Base-by-base conservation (phyloP, 2,113 vertebrate genomes). In the Macroglossus sobrinus region DNA sequence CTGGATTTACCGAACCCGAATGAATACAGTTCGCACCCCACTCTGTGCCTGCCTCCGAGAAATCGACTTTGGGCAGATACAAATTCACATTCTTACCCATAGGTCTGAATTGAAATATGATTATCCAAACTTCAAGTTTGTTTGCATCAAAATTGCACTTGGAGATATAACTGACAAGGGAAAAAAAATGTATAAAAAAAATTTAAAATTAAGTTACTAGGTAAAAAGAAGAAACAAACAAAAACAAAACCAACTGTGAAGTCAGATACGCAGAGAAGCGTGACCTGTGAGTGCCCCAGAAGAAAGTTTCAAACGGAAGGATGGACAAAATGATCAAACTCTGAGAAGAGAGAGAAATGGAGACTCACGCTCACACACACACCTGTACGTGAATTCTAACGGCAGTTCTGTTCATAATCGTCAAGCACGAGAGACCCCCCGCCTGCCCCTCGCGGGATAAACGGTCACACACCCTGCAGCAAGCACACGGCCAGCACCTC, bases 401-500 rank as follows among this genome's bases (percentile, higher is more conserved):
- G 38, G 38, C 5, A 38, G 19, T 18, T 66, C 1, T 40, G 26
- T 10, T 55, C 24, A 19, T 16, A 72, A 55, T 2, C 19, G 30
- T 18, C 64, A 35, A 4, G 55, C 47, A 26, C 15, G 22, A 53
- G 35, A 78, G 50, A 79, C 12, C 81, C 22, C 19, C 24, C 1
- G 7, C 22, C 30, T 1, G 11, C 2, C 43, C 80, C 82, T 68
- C 26, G 7, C 0, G 7, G 38, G 80, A 72, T 16, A 24, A 22
- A 22, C 26, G 43, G 26, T n/a, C 24, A 81, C 50, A n/a, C 43
- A 3, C 12, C 19, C 11, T 1, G 55, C 26, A 13, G 8, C 21
- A 3, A 55, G 26, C 1, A 38, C 4, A 16, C 22, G 33, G 7
- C 2, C 16, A 28, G 33, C 22, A 18, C 18, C 0, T 6, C 30